A percentile compares a stretch with the other conserved stretches of the same genome.
phyloP scores from a whole-genome alignment of 2,888 invertebrate genomes.

The Sturmia bella region DNA sequence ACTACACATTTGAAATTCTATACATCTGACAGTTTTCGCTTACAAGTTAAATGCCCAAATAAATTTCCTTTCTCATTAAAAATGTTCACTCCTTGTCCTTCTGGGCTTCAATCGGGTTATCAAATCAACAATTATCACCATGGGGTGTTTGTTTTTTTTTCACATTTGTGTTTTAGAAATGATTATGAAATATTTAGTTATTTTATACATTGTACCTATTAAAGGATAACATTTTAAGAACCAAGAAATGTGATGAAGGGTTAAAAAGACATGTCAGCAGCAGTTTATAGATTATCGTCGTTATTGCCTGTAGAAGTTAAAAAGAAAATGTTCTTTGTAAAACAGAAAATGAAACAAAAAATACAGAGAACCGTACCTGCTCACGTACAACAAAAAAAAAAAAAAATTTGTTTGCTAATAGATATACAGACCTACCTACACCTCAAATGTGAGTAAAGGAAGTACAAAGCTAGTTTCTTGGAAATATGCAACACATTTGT shows the following conservation, averaged over 20 bases:
- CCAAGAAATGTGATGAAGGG: conserved; percentile 43
- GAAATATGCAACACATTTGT: no score
- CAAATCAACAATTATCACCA: conserved; percentile 66
- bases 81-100: conserved; percentile 10
- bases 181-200: conserved; percentile 9
- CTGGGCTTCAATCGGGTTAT: conserved; percentile 49
- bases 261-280: conserved; percentile 53
- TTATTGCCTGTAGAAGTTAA: neutral
- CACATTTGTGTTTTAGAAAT: conserved; percentile 54
- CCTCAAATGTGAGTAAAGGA: no score
- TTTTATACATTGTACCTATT: conserved; percentile 26
- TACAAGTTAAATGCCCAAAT: conserved; percentile 46
- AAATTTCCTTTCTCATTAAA: conserved; percentile 38
- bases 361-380: no score
- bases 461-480: no score
- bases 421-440: no score
- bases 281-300: conserved; percentile 29
- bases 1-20: conserved; percentile 60
- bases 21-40: conserved; percentile 27
- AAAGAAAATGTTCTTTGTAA: neutral
- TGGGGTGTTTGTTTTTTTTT: conserved; percentile 62
- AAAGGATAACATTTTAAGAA: conserved; percentile 30
- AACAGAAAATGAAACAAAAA: no score
- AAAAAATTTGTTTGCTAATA: no score
- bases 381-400: no score